Conservation (phyloP, 2,113 vertebrate species). For the Heterochromis multidens region DNA sequence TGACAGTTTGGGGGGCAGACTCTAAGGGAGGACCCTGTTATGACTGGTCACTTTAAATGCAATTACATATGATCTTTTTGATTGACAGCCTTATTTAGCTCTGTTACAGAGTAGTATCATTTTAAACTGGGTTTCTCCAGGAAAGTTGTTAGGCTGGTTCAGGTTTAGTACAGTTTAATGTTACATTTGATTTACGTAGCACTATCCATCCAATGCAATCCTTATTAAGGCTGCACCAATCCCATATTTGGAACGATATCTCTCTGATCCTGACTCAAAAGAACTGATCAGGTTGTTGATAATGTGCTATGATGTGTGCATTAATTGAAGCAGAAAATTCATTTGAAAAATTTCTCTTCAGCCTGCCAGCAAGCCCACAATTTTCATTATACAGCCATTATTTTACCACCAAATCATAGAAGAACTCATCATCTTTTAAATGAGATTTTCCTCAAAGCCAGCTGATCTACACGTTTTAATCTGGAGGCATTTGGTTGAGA, state of each 20-base stretch:
- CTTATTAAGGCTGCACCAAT: not conserved
- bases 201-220: not conserved
- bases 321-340: not conserved
- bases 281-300: not conserved
- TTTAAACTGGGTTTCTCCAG: not conserved
- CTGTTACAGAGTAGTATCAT: not conserved
- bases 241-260: not conserved
- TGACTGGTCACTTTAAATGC: not conserved
- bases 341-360: no score
- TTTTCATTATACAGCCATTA: no score
- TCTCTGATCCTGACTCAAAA: not conserved
- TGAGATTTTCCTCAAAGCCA: no score
- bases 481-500: no score
- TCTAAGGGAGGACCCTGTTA: not conserved
- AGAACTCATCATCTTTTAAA: no score
- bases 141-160: not conserved
- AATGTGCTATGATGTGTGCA: not conserved
- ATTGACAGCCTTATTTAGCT: not conserved
- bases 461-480: no score
- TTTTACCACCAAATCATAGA: no score
- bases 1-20: accelerated
- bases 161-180: not conserved
- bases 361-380: no score
- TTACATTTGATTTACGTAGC: not conserved
- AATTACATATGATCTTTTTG: not conserved